Percentiles rank a stretch among this genome's conserved stretches.
Conservation (phyloP, 2,113 vertebrate species). For the crab-eating macaque (Macaca fascicularis) region T2T-MFA8v1.1 NC_088391.1:80440501-80441000, state of each 20-base stretch:
- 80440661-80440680: background rate
- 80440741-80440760: background rate
- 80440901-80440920: background rate
- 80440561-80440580: background rate
- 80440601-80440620: background rate
- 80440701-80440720: too few relatives aligned
- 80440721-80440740: background rate
- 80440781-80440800: background rate
- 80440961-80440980: background rate
- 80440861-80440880: background rate
- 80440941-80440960: background rate
- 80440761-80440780: background rate
- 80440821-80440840: background rate
- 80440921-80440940: background rate
- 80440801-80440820: background rate
- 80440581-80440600: background rate
- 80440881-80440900: background rate
- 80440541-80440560: too few relatives aligned
- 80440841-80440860: rapidly evolving
- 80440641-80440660: background rate
- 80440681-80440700: background rate
- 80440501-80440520: background rate
- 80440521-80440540: background rate
- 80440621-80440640: background rate
- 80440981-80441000: background rate